A percentile compares a stretch with the other conserved stretches of the same genome.
Conservation (phyloP, 2,888 invertebrate genomes). For the Drosophila rellima region DNA sequence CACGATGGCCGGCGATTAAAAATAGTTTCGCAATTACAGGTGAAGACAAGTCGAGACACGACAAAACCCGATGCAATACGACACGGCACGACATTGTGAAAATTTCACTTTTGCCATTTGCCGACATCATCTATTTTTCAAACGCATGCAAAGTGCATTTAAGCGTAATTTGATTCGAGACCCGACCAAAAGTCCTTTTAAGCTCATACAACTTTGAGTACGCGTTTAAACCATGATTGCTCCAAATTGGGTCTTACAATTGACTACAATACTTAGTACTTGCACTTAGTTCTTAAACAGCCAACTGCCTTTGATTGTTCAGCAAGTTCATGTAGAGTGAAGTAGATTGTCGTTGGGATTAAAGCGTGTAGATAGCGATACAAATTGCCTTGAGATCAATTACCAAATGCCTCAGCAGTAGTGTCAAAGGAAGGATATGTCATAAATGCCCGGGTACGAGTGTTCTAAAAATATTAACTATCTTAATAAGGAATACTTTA, state of each 20-base stretch:
- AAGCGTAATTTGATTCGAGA: slow-evolving; percentile 55
- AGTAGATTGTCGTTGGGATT: background rate
- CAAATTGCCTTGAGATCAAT: background rate
- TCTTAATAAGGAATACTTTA: background rate
- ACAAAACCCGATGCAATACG: background rate
- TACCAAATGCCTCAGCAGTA: background rate
- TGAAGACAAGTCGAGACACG: slow-evolving; percentile 14
- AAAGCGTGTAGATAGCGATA: background rate
- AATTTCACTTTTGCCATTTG: slow-evolving; percentile 56
- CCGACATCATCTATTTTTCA: slow-evolving; percentile 61
- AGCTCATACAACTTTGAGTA: slow-evolving; percentile 54
- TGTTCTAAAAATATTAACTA: background rate
- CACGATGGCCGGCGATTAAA: slow-evolving; percentile 23
- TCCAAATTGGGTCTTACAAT: slow-evolving; percentile 67
- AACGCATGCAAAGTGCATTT: slow-evolving; percentile 66
- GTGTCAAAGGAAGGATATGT: background rate
- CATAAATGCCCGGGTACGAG: background rate
- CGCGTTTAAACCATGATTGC: slow-evolving; percentile 56
- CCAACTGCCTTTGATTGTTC: background rate
- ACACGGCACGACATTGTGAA: slow-evolving; percentile 47
- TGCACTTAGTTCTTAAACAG: slow-evolving; percentile 15
- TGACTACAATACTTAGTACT: slow-evolving; percentile 22
- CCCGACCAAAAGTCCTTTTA: slow-evolving; percentile 25
- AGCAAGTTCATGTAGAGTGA: background rate
- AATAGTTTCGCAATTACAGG: slow-evolving; percentile 30